These are phyloP conservation scores for Geopemphigus sp. DNA, from an alignment of 1,140 invertebrate genomes.

Conservation along the genomic window DNA sequence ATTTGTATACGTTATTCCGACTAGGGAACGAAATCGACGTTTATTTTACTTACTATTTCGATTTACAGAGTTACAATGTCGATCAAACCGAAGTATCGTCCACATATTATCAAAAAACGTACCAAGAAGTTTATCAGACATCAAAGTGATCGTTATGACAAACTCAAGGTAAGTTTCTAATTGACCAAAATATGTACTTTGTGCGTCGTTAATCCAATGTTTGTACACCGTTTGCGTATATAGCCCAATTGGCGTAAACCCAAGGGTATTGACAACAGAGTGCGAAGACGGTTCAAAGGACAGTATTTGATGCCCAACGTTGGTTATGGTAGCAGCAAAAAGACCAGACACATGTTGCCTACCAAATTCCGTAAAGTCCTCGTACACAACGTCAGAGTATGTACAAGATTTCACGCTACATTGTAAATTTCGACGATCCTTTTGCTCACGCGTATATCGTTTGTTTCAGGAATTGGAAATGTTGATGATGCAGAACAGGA, in stretches of 20 bases:
- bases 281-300: slow-evolving; percentile 97
- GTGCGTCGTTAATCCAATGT: neutral
- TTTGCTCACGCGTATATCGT: too few species aligned
- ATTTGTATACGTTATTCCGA: neutral
- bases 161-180: slow-evolving; percentile 73
- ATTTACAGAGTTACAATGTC: slow-evolving; percentile 60
- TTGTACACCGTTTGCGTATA: neutral
- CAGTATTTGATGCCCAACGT: slow-evolving; percentile 98
- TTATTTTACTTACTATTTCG: too few species aligned
- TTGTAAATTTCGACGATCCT: too few species aligned
- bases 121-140: slow-evolving; percentile 95
- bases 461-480: slow-evolving; percentile 69
- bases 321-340: slow-evolving; percentile 95
- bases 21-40: too few species aligned
- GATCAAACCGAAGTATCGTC: slow-evolving; percentile 81
- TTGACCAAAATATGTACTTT: neutral
- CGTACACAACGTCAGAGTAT: slow-evolving; percentile 80
- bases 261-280: slow-evolving; percentile 99
- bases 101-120: slow-evolving; percentile 91
- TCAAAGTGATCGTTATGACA: slow-evolving; percentile 94
- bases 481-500: slow-evolving; percentile 97
- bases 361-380: slow-evolving; percentile 95
- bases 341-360: slow-evolving; percentile 92
- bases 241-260: slow-evolving; percentile 79
- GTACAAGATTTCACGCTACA: slow-evolving; percentile 50